phyloP scores from a whole-genome alignment of 1,140 invertebrate species.

The Halotydeus destructor region DNA sequence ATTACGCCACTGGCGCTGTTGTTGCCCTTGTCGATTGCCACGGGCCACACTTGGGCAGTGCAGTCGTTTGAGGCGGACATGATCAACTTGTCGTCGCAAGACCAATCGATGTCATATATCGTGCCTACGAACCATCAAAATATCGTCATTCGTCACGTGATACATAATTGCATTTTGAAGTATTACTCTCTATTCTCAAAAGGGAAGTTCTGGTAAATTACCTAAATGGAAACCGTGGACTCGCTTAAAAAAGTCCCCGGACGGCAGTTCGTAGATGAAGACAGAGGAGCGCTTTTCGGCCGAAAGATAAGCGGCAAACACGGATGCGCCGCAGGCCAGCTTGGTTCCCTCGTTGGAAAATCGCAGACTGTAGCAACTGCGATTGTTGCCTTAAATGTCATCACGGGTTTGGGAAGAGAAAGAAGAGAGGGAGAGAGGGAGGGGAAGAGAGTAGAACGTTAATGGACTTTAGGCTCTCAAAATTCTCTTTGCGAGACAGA shows the following conservation, averaged over 20 bases:
- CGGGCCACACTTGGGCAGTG: constrained; percentile 34
- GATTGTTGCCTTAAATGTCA: no score
- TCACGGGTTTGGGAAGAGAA: no score
- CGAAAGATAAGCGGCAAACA: constrained; percentile 3
- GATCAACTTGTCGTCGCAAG: constrained; percentile 30
- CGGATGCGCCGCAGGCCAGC: constrained; percentile 2
- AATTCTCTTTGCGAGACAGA: no score
- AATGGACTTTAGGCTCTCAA: no score
- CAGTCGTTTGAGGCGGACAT: constrained; percentile 39
- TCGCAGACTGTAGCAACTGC: neutral
- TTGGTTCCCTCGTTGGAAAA: constrained; percentile 1
- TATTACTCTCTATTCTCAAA: no score
- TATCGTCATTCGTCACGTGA: no score
- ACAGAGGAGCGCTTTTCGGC: constrained; percentile 5
- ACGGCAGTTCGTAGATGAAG: constrained; percentile 3
- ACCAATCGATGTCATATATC: constrained; percentile 40
- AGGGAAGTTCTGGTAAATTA: no score
- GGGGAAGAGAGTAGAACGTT: no score
- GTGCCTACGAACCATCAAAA: no score
- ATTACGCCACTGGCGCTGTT: constrained; percentile 27
- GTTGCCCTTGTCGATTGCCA: constrained; percentile 27
- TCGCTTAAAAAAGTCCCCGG: neutral
- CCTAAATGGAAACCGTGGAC: constrained; percentile 4
- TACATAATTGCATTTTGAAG: no score
- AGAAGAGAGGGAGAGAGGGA: no score